Conservation (phyloP, 2,888 invertebrate genomes). For the Chromoteleia sp. region DNA sequence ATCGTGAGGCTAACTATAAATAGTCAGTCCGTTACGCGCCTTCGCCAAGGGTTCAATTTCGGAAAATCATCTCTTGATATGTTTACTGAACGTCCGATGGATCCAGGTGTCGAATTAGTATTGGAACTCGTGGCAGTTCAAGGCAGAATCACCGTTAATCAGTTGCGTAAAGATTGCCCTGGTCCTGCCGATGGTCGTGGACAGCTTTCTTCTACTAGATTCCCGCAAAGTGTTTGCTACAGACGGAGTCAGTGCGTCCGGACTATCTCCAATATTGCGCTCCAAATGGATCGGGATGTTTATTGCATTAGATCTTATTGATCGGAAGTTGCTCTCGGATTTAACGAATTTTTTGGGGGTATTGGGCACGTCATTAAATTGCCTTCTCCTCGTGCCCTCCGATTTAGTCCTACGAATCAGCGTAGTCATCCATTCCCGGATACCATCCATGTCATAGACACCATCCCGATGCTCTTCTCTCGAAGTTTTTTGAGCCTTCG, state of each 20-base stretch:
- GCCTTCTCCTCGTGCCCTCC: slow-evolving; percentile 6
- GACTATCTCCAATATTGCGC: slow-evolving; percentile 77
- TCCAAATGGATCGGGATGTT: slow-evolving; percentile 74
- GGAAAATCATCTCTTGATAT: slow-evolving; percentile 20
- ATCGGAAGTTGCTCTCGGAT: slow-evolving; percentile 78
- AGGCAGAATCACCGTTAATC: slow-evolving; percentile 75
- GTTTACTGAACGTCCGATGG: slow-evolving; percentile 1
- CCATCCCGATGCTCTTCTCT: neutral
- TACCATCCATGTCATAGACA: slow-evolving; percentile 58
- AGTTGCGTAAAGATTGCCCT: slow-evolving; percentile 80
- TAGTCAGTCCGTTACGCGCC: slow-evolving; percentile 35
- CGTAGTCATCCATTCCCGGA: slow-evolving; percentile 75
- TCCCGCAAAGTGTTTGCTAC: slow-evolving; percentile 26
- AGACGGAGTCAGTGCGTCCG: slow-evolving; percentile 64
- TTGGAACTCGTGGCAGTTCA: slow-evolving; percentile 69
- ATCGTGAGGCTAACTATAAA: slow-evolving; percentile 56
- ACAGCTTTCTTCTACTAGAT: slow-evolving; percentile 52
- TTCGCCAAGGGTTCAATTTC: slow-evolving; percentile 29
- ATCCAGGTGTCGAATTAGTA: slow-evolving; percentile 6
- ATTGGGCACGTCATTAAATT: neutral
- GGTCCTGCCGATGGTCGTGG: slow-evolving; percentile 71
- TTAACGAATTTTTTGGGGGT: slow-evolving; percentile 75
- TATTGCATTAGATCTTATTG: slow-evolving; percentile 1
- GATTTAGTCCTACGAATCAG: slow-evolving; percentile 82
- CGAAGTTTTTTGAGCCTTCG: slow-evolving; percentile 46